Evolutionary conservation across 2,113 vertebrate genomes (phyloP).

Genomic region (Pelecanus crispus): DNA sequence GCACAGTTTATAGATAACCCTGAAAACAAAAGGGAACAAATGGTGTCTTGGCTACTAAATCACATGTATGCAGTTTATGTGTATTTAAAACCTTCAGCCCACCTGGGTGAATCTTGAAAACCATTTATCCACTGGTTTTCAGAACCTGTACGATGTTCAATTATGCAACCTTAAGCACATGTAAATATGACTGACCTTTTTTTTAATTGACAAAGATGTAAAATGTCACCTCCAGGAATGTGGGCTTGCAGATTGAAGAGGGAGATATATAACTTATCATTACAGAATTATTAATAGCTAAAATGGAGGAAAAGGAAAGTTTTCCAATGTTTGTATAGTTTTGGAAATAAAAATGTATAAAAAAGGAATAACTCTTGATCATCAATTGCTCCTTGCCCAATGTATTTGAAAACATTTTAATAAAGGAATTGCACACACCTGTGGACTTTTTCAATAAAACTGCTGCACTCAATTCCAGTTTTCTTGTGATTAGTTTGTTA

Average conservation of each 20-base stretch:
- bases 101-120: conserved; percentile 62
- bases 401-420: conserved; percentile 84
- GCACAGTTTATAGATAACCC: conserved; percentile 22
- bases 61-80: conserved; percentile 35
- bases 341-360: conserved; percentile 65
- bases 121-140: conserved; percentile 52
- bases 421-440: conserved; percentile 83
- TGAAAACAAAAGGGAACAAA: conserved; percentile 32
- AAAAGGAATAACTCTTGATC: conserved; percentile 59
- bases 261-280: conserved; percentile 40
- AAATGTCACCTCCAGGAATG: conserved; percentile 55
- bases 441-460: conserved; percentile 96
- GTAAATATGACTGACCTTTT: conserved; percentile 78
- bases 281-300: conserved; percentile 40
- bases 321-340: conserved; percentile 72
- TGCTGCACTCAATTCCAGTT: conserved; percentile 72
- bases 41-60: conserved; percentile 36
- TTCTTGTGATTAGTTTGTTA: conserved; percentile 14
- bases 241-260: conserved; percentile 36
- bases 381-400: conserved; percentile 58
- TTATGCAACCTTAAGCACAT: conserved; percentile 79
- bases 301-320: conserved; percentile 42
- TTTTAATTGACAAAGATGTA: conserved; percentile 74
- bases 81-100: conserved; percentile 19
- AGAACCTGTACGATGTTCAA: conserved; percentile 50